Conservation (phyloP, 2,888 invertebrate species). For the Neoitamus cyanurus region DNA sequence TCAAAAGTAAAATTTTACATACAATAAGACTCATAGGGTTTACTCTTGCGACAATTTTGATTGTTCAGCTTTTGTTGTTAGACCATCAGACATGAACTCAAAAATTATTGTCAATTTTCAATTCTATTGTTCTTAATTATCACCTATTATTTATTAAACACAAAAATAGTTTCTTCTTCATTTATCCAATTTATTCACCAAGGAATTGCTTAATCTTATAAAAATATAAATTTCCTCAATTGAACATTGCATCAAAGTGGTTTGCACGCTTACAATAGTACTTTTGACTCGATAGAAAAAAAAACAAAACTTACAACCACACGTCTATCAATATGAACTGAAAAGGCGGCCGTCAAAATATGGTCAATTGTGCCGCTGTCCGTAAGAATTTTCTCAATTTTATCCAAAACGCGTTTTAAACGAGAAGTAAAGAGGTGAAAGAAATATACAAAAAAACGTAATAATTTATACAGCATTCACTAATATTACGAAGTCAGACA, state of each 20-base stretch:
- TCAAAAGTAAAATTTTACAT: too few species aligned
- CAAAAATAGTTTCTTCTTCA: too few species aligned
- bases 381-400: neutral
- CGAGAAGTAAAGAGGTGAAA: neutral
- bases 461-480: slow-evolving; percentile 22
- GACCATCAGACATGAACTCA: too few species aligned
- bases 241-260: slow-evolving; percentile 1
- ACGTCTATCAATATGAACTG: neutral
- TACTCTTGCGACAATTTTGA: too few species aligned
- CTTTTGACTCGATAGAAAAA: neutral
- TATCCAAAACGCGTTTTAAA: neutral
- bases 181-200: neutral
- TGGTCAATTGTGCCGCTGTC: neutral
- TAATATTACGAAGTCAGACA: neutral
- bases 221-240: slow-evolving; percentile 36
- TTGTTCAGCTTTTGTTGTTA: too few species aligned
- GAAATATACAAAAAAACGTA: neutral
- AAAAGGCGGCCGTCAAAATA: neutral
- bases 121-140: too few species aligned
- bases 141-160: too few species aligned
- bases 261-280: neutral
- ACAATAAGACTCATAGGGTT: too few species aligned
- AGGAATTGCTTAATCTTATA: slow-evolving; percentile 22
- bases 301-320: neutral
- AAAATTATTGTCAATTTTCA: too few species aligned